phyloP scores from a whole-genome alignment of 2,797 vertebrate species.

The Pangasius djambal region DNA sequence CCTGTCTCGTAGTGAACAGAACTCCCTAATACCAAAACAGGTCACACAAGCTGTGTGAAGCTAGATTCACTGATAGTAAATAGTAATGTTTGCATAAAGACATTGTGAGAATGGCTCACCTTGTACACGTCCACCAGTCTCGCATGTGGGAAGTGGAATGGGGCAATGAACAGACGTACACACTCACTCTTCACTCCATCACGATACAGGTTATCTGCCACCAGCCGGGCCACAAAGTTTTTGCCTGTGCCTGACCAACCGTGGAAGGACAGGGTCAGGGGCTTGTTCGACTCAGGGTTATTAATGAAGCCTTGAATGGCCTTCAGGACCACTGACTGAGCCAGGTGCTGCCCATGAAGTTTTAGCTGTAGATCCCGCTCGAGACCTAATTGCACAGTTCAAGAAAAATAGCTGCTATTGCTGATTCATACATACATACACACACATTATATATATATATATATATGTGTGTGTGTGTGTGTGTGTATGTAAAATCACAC shows the following conservation, averaged over 20 bases:
- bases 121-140: slow-evolving; percentile 86
- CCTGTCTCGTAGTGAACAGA: background rate
- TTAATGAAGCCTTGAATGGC: slow-evolving; percentile 82
- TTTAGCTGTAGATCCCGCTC: slow-evolving; percentile 79
- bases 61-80: background rate
- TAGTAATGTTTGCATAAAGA: background rate
- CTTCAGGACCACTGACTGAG: slow-evolving; percentile 77
- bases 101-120: slow-evolving; percentile 71
- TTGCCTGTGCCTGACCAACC: slow-evolving; percentile 98
- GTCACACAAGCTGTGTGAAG: background rate
- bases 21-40: background rate
- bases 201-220: slow-evolving; percentile 87
- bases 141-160: slow-evolving; percentile 89
- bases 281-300: slow-evolving; percentile 78
- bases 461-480: too few species aligned
- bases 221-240: slow-evolving; percentile 89
- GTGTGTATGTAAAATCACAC: too few species aligned
- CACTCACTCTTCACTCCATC: slow-evolving; percentile 90
- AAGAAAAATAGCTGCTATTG: background rate
- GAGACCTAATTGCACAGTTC: slow-evolving; percentile 75
- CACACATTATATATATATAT: too few species aligned
- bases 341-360: slow-evolving; percentile 93
- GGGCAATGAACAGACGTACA: slow-evolving; percentile 86
- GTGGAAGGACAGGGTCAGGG: slow-evolving; percentile 90
- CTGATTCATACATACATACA: too few species aligned